Base-by-base conservation (phyloP, 1,140 invertebrate genomes). In the Marisa cornuarietis region DNA sequence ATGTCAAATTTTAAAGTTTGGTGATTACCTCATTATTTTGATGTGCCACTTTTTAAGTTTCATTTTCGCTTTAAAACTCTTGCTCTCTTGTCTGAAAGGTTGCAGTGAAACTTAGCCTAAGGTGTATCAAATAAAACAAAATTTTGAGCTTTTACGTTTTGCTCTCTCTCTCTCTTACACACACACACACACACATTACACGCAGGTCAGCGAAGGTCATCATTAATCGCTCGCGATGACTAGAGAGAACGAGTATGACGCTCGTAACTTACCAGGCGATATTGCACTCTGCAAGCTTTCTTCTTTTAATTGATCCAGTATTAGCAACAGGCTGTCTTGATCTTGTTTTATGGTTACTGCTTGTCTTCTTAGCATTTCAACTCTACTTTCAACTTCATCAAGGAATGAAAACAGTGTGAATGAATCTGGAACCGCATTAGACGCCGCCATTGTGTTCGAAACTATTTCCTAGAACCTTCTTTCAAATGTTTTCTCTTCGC, bases 341-440 rank as follows among this genome's bases (percentile, higher is more conserved):
- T 77, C 76, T 54, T 63, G 63, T n/a, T 68, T 3, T 26, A 77
- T 2, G 4, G 65, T 63, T 16, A 51, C 16, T 10, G 76, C 76
- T 54, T 77, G 49, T 31, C 65, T 66, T 24, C 76, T 68, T 6
- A 77, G 65, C 7, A 26, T 52, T 42, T 77, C 76, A 18, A 77
- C 63, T 69, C 76, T 77, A n/a, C 76, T 77, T 65, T 77, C 76
- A 16, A 77, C 76, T 77, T 77, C 76, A 68, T 77, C 76, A 24
- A 77, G 63, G 24, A 77, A 77, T 24, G 76, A 77, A 69, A 31
- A 77, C 11, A 77, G 65, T 16, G 76, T 77, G 49, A 24, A 77
- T 18, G 76, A 77, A 69, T 77, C 76, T 51, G 24, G n/a, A 49
- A 63, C 74, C n/a, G 42, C 9, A 18, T 63, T 22, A 3, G 76